Evolutionary conservation across 2,113 vertebrate genomes (phyloP), one percentile per base, ranked within the genome.

Genomic region (Etheostoma spectabile): DNA sequence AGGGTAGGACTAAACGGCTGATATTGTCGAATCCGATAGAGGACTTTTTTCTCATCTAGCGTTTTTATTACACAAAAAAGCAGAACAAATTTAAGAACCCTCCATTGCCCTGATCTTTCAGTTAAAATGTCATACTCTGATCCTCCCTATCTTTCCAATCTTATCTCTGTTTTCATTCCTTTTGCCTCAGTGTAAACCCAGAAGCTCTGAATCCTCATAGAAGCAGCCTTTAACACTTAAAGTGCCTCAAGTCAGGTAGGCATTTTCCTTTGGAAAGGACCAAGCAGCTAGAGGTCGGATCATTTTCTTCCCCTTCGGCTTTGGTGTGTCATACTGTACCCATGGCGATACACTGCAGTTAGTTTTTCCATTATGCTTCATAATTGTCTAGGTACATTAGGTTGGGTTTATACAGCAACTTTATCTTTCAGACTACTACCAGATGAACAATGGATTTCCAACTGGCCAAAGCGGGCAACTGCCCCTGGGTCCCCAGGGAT

Each of bases 361-460:
- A 56, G 27, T 64, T 73, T 79, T 73, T 51, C 74, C 74, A 80
- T 63, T 53, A 59, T 13, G 42, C 27, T 57, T 68, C 49, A 57
- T 22, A 24, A 56, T 16, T 2, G 15, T 57, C 12, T 53, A 2
- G 22, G 11, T n/a, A 55, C 10, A 33, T 66, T 10, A 27, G 22
- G 2, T 15, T 24, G 62, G 14, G 19, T 42, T 62, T 52, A 55
- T n/a, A 21, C 24, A 27, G 46, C 35, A 55, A 16, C 24, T 5
- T 52, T 24, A 74, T 27, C 46, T 49, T 5, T 63, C 46, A 42
- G 67, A 80, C 22, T 62, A 48, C 46, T 30, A 61, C 13, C 15
- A 6, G 1, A 8, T 22, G 12, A 46, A 19, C 6, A 18, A 55
- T 63, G 45, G 7, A 57, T n/a, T 53, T 52, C 6, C 6, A 52